Conservation (phyloP, 2,113 vertebrate species). For the Butorides virescens region DNA sequence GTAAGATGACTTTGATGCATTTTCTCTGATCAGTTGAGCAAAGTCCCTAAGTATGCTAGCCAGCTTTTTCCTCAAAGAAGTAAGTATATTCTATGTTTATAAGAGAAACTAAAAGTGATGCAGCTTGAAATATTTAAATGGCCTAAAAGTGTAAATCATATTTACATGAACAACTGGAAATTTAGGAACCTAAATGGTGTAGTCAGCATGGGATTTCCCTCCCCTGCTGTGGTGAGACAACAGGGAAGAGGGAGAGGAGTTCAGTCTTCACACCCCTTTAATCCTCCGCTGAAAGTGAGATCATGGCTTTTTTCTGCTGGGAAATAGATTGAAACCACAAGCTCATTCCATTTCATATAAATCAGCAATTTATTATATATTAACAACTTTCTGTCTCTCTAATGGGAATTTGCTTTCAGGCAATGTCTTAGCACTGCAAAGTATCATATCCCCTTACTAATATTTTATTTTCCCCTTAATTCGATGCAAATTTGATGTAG, state of each 20-base stretch:
- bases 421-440: neutral
- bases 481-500: neutral
- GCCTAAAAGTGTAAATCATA: neutral
- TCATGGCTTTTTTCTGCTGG: slow-evolving; percentile 13
- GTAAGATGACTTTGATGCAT: neutral
- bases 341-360: neutral
- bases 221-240: neutral
- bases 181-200: neutral
- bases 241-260: neutral
- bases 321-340: neutral
- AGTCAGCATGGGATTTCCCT: neutral
- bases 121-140: neutral
- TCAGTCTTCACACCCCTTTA: neutral
- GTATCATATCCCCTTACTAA: neutral
- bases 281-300: slow-evolving; percentile 1
- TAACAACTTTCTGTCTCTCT: neutral
- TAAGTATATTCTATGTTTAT: neutral
- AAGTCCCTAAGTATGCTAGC: neutral
- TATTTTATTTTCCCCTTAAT: slow-evolving; percentile 12
- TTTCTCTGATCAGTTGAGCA: neutral
- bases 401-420: slow-evolving; percentile 3
- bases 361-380: neutral
- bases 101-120: neutral
- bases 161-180: neutral
- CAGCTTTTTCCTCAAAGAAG: neutral